phyloP scores from a whole-genome alignment of 2,888 invertebrate species.

The Dolichopus griseipennis region DNA sequence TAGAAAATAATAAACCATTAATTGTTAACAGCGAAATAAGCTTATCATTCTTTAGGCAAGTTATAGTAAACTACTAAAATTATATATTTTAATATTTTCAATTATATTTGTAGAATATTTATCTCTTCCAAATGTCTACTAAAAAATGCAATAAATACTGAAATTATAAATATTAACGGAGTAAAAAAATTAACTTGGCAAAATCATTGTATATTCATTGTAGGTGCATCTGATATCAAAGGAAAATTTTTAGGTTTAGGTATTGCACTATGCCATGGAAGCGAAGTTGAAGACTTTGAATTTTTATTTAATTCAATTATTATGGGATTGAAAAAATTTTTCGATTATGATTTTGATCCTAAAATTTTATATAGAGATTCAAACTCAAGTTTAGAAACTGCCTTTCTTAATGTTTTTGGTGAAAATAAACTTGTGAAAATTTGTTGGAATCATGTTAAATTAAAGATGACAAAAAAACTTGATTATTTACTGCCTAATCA shows the following conservation, averaged over 20 bases:
- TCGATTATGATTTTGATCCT: neutral
- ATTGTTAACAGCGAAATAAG: neutral
- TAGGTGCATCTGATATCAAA: neutral
- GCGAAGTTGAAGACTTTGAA: conserved; percentile 2
- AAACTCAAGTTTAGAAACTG: neutral
- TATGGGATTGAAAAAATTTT: neutral
- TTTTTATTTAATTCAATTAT: neutral
- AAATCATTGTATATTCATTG: neutral
- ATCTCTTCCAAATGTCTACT: neutral
- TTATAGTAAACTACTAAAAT: too few species aligned
- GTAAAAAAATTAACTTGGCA: neutral
- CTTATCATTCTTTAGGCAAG: neutral
- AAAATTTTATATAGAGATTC: neutral
- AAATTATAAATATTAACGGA: neutral
- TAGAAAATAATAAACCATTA: neutral
- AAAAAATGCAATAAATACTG: neutral
- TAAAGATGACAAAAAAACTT: neutral
- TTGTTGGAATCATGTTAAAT: neutral
- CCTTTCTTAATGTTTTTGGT: neutral
- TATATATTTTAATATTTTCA: neutral
- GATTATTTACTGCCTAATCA: neutral
- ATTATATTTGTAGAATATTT: neutral
- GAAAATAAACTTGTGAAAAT: neutral
- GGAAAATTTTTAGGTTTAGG: neutral
- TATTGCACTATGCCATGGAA: neutral